These are phyloP conservation scores for Cydia fagiglandana DNA, from an alignment of 1,140 invertebrate species.

Conservation along the genomic window DNA sequence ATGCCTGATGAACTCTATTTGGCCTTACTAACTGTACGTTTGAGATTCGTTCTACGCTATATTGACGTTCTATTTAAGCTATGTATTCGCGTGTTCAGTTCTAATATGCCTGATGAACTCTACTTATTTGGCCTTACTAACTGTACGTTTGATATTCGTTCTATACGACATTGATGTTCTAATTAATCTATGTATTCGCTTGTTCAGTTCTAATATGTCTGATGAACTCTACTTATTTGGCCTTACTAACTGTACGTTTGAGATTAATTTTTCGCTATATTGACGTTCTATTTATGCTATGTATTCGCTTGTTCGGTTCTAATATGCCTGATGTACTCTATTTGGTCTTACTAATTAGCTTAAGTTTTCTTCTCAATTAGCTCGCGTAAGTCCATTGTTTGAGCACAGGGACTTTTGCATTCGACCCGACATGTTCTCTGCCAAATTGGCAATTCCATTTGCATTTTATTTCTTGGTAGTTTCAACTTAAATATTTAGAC, in stretches of 20 bases:
- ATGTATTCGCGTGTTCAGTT: too few relatives aligned
- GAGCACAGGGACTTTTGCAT: constrained; percentile 39
- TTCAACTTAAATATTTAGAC: constrained; percentile 29
- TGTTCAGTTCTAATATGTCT: too few relatives aligned
- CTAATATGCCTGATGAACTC: too few relatives aligned
- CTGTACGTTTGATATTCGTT: too few relatives aligned
- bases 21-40: neutral
- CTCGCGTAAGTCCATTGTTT: constrained; percentile 44
- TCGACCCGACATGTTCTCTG: constrained; percentile 38
- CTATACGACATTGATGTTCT: too few relatives aligned
- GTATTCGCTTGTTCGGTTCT: too few relatives aligned
- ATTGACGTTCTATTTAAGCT: too few relatives aligned
- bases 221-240: neutral
- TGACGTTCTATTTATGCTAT: too few relatives aligned
- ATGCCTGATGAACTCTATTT: neutral
- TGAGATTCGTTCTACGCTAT: too few relatives aligned
- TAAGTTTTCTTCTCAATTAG: constrained; percentile 51
- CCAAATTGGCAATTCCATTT: constrained; percentile 43
- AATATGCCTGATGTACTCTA: neutral
- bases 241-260: neutral
- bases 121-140: neutral
- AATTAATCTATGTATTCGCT: too few relatives aligned
- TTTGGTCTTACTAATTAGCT: neutral
- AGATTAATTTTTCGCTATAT: too few relatives aligned
- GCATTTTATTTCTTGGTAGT: constrained; percentile 30